Conservation (phyloP, 2,113 vertebrate genomes). For the Tetrax tetrax region DNA sequence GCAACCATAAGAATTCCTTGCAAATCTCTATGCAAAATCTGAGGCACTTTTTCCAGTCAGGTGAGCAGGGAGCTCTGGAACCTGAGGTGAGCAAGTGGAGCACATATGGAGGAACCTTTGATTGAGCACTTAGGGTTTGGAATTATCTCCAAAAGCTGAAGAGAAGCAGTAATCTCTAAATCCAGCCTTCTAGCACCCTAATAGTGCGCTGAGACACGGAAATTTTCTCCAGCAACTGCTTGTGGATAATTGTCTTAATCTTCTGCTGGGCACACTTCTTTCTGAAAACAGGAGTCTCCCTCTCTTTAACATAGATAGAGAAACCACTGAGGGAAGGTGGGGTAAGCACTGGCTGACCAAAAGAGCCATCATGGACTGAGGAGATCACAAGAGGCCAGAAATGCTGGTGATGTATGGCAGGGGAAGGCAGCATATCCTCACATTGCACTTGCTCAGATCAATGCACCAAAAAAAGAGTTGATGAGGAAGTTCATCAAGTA, state of each 20-base stretch:
- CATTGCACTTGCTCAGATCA: not conserved
- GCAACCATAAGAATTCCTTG: not conserved
- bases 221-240: not conserved
- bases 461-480: not conserved
- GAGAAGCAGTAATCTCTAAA: not conserved
- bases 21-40: not conserved
- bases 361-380: not conserved
- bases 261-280: not conserved
- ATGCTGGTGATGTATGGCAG: not conserved
- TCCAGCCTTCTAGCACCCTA: not conserved
- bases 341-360: not conserved
- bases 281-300: not conserved
- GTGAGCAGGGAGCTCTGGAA: not conserved
- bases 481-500: not conserved
- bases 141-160: not conserved
- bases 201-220: not conserved
- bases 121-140: not conserved
- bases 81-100: not conserved
- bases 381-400: not conserved
- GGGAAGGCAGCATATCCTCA: not conserved
- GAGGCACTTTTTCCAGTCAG: not conserved
- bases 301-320: not conserved
- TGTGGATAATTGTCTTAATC: not conserved
- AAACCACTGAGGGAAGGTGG: not conserved
- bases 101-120: not conserved